phyloP scores from a whole-genome alignment of 2,797 vertebrate genomes.

The Sebastes nivosus region DNA sequence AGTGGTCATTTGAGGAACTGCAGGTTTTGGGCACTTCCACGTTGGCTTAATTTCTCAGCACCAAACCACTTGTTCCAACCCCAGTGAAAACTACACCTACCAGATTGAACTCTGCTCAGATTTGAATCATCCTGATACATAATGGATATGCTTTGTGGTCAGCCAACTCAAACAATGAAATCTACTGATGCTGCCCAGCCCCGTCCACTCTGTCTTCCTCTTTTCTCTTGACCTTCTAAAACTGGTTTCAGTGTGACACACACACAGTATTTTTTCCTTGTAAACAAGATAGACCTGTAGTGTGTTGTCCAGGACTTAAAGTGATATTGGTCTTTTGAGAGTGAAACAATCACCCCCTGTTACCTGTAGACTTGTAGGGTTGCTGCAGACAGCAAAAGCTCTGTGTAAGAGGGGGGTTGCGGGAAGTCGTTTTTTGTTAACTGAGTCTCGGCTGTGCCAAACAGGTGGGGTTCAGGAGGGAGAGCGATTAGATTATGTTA shows the following conservation, averaged over 20 bases:
- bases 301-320: not conserved
- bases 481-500: slow-evolving; percentile 6
- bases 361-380: not conserved
- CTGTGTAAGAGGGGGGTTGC: not conserved
- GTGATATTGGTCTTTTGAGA: not conserved
- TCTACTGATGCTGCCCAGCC: slow-evolving; percentile 8
- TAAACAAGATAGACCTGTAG: slow-evolving; percentile 18
- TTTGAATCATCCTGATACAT: slow-evolving; percentile 7
- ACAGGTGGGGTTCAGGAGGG: not conserved
- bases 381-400: not conserved
- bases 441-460: slow-evolving; percentile 1
- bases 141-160: slow-evolving; percentile 3
- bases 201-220: slow-evolving; percentile 12
- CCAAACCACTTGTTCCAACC: too few species aligned
- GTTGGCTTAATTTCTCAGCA: too few species aligned
- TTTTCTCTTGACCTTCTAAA: slow-evolving; percentile 25
- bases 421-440: slow-evolving; percentile 15
- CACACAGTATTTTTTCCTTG: not conserved
- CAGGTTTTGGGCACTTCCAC: too few species aligned
- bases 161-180: slow-evolving; percentile 31
- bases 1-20: too few species aligned
- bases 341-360: not conserved
- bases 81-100: slow-evolving; percentile 1
- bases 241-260: not conserved
- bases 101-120: not conserved